A percentile compares a stretch with the other conserved stretches of the same genome.
phyloP scores from a whole-genome alignment of 2,113 vertebrate genomes.

The Sorex fumeus region DNA sequence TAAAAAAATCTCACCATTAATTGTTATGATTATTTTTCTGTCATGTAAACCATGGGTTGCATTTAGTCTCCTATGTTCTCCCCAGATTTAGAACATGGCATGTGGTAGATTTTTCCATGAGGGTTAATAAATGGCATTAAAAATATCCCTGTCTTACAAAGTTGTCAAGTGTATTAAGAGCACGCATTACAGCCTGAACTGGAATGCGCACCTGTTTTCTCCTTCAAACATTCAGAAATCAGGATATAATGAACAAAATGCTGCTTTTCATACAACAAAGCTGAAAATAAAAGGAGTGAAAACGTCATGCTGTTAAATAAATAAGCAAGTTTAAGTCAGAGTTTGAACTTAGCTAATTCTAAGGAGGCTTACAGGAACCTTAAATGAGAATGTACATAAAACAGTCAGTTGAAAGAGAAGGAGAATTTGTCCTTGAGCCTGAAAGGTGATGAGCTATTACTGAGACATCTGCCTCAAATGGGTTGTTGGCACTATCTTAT shows the following conservation, averaged over 20 bases:
- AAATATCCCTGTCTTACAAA: constrained; percentile 6
- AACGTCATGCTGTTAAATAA: constrained; percentile 23
- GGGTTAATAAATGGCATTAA: constrained; percentile 6
- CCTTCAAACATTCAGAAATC: constrained; percentile 18
- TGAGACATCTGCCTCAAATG: background rate
- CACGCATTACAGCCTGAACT: background rate
- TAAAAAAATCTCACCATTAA: constrained; percentile 18
- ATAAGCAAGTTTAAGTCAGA: background rate
- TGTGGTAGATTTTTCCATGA: background rate
- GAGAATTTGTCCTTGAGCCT: background rate
- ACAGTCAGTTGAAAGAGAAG: background rate
- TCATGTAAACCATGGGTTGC: background rate
- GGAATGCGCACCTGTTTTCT: background rate
- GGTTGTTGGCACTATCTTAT: too few species aligned
- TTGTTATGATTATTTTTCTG: background rate
- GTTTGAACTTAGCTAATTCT: background rate
- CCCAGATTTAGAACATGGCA: background rate
- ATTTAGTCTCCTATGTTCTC: background rate
- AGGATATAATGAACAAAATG: background rate
- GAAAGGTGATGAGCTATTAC: background rate
- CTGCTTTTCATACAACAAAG: background rate
- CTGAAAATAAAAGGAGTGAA: constrained; percentile 20
- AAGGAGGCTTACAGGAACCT: background rate
- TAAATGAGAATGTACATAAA: background rate
- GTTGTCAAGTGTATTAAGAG: constrained; percentile 34